Conservation (phyloP, 2,888 invertebrate genomes). For the Xestia ashworthii region DNA sequence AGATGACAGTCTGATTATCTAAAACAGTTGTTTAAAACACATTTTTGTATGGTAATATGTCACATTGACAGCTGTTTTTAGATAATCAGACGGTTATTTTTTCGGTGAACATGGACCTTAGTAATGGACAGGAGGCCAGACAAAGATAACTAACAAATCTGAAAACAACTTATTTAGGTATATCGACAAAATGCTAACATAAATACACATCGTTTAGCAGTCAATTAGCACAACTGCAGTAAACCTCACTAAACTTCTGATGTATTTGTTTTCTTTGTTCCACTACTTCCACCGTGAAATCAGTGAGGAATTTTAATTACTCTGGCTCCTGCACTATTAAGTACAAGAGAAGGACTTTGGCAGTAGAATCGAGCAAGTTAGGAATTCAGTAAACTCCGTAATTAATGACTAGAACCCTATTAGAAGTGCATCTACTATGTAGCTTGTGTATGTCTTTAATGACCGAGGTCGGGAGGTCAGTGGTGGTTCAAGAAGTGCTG, state of each 20-base stretch:
- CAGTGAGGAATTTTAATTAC: slow-evolving; percentile 48
- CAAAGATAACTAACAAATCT: neutral
- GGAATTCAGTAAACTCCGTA: slow-evolving; percentile 42
- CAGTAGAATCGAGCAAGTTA: slow-evolving; percentile 43
- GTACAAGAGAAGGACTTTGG: slow-evolving; percentile 28
- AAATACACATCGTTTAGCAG: neutral
- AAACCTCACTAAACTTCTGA: neutral
- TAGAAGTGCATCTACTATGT: slow-evolving; percentile 16
- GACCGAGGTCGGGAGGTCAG: neutral
- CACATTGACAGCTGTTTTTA: no score
- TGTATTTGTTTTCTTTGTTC: slow-evolving; percentile 29
- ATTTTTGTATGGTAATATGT: no score
- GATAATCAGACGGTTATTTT: no score
- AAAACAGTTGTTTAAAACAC: no score
- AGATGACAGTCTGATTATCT: no score
- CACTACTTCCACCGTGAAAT: slow-evolving; percentile 9
- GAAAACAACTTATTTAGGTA: neutral
- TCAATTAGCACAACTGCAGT: neutral
- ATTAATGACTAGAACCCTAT: slow-evolving; percentile 41
- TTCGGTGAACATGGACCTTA: no score
- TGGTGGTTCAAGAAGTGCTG: neutral
- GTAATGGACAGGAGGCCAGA: no score
- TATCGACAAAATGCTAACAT: neutral
- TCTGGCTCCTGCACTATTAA: slow-evolving; percentile 31
- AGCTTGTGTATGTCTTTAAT: slow-evolving; percentile 15